Evolutionary conservation across 2,888 invertebrate genomes (phyloP), one percentile per base, ranked within the genome.

Genomic region (Sesia bembeciformis): DNA sequence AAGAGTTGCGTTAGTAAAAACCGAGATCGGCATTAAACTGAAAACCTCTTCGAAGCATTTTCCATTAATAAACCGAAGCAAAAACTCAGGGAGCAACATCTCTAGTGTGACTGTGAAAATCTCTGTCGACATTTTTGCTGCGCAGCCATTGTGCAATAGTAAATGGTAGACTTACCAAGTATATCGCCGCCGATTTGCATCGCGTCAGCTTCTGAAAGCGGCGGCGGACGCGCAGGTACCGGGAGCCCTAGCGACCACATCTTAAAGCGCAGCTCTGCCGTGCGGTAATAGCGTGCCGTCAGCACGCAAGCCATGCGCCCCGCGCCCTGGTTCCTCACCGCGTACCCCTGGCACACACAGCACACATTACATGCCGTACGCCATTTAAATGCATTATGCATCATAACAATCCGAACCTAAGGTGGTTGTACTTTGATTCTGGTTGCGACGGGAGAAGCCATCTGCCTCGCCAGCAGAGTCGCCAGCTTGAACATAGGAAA

Each of bases 401-500:
- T 23, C 23, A 23, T 23, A 23, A 23, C n/a, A 43, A 7, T 43
- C 8, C 8, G 43, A 8, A 8, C 23, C 46, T n/a, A 23, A n/a
- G 8, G 3, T 23, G 8, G n/a, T 23, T 4, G 8, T 46, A 72
- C 76, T 67, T 76, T 78, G 56, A 78, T 68, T 46, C 65, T 60
- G 4, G 61, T 7, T 39, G 78, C 76, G 57, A 76, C 53, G 42
- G 78, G 78, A 39, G 69, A 59, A 62, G 71, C 74, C 41, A 73
- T 56, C 64, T 77, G 78, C 1, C 78, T 72, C 55, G 72, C 74
- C 56, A 78, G 61, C 59, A 76, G 65, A 54, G 75, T 72, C 50
- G 58, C 70, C 55, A 79, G 66, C 53, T 69, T 72, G 64, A 74
- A 74, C 63, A 74, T 54, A 39, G 78, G 78, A 60, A 78, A 79